Base-by-base conservation (phyloP, 2,113 vertebrate genomes). In the Rostratula benghalensis region DNA sequence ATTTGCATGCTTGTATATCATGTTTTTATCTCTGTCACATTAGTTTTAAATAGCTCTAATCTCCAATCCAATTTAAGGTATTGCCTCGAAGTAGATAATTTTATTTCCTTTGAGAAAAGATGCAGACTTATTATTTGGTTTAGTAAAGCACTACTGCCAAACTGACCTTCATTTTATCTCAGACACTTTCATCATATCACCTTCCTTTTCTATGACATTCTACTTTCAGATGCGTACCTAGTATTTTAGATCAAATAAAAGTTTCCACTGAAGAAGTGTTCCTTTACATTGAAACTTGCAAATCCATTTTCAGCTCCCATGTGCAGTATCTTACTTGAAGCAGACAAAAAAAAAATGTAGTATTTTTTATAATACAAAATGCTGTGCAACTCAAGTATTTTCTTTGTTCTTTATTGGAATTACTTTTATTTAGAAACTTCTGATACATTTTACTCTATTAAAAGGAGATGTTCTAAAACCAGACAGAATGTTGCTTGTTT, bases 151-250 rank as follows among this genome's bases (percentile, higher is more conserved):
- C 79, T 68, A 84, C 85, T 91, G 12, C 85, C 93, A 84, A 76
- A n/a, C 83, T 96, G 96, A 97, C 96, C 97, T 98, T 97, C 75
- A 19, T 94, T 96, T 98, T 96, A 92, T 96, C 84, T 94, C 69
- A 45, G 57, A 51, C 73, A 70, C 84, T 93, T 95, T 86, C 87
- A 92, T 97, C 88, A 93, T 77, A 61, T 94, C 92, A 75, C 30
- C 73, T 91, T 83, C 95, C 68, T 91, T 96, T 92, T 76, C 56
- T 89, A 64, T 28, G 80, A 18, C 93, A 64, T 71, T 53, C 6
- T 57, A 75, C 60, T 95, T 85, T 94, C 94, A 95, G 74, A 92
- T 76, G 86, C 69, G 45, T 61, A 94, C 68, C 79, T 89, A 57
- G 10, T 67, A 78, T 35, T 61, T 60, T 86, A 96, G 77, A 96